Percentiles rank a stretch among this genome's conserved stretches.
Conservation (phyloP, 2,888 invertebrate genomes). For the Crossocerus cetratus region DNA sequence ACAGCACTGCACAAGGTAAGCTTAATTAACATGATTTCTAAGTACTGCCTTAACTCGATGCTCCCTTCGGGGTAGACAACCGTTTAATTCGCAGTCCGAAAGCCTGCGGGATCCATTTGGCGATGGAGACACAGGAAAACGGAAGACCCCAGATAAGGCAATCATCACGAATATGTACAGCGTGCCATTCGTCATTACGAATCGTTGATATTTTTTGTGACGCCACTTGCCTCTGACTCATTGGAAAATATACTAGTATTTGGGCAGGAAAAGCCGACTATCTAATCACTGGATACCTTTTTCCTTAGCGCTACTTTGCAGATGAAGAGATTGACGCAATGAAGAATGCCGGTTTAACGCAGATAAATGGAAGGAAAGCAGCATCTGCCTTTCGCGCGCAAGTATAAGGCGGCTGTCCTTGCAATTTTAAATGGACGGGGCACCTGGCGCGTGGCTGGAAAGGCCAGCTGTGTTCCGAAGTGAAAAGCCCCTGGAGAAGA, state of each 20-base stretch:
- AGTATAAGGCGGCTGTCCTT: too few relatives aligned
- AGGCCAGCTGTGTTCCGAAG: too few relatives aligned
- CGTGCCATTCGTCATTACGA: constrained; percentile 3
- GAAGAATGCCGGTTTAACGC: too few relatives aligned
- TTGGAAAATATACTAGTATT: neutral
- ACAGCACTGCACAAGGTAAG: constrained; percentile 15
- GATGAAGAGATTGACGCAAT: too few relatives aligned
- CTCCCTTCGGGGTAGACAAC: neutral
- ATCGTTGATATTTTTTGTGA: constrained; percentile 8
- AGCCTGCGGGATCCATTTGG: neutral
- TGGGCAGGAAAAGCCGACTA: too few relatives aligned
- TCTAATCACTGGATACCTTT: too few relatives aligned
- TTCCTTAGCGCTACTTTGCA: too few relatives aligned
- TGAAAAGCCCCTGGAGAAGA: neutral
- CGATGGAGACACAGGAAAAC: constrained; percentile 53
- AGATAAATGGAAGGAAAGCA: too few relatives aligned
- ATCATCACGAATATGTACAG: constrained; percentile 39
- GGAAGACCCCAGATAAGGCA: constrained; percentile 54
- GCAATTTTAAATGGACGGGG: too few relatives aligned
- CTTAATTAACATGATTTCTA: constrained; percentile 15
- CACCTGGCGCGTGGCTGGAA: too few relatives aligned
- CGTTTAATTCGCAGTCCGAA: neutral
- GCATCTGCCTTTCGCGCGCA: too few relatives aligned
- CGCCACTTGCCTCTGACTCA: neutral
- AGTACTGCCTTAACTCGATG: neutral